These are phyloP conservation scores for Ceratitis capitata DNA, from an alignment of 1,140 invertebrate genomes.

Conservation along the genomic window DNA sequence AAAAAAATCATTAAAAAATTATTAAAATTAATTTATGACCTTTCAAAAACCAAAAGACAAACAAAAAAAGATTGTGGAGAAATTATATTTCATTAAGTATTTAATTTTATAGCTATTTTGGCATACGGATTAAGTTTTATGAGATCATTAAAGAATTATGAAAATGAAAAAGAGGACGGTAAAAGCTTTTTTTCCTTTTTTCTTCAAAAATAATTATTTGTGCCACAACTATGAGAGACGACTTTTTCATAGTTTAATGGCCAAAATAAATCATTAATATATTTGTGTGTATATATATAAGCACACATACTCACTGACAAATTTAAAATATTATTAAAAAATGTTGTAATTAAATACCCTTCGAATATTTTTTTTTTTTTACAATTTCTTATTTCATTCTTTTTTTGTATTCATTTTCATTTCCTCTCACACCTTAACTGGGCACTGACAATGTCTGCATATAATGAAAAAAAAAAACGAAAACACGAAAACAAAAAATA, in stretches of 20 bases:
- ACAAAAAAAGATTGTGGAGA: too few relatives aligned
- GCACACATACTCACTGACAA: neutral
- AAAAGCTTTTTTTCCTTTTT: constrained; percentile 14
- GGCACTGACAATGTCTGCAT: too few relatives aligned
- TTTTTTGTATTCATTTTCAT: neutral
- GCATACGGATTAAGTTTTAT: neutral
- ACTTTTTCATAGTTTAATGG: neutral
- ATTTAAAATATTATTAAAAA: neutral
- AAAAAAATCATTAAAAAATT: too few relatives aligned
- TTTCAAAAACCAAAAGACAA: too few relatives aligned
- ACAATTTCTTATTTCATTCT: neutral
- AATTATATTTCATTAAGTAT: too few relatives aligned
- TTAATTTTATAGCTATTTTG: neutral
- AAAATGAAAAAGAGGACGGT: neutral
- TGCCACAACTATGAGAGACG: neutral
- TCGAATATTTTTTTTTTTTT: neutral
- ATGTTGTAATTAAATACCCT: constrained; percentile 6
- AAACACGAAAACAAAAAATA: too few relatives aligned
- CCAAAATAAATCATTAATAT: neutral
- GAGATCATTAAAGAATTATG: neutral
- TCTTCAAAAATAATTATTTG: neutral
- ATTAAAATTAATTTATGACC: too few relatives aligned
- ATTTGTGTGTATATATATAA: too few relatives aligned
- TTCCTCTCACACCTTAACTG: neutral
- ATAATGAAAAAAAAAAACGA: too few relatives aligned